A percentile compares a stretch with the other conserved stretches of the same genome.
Conservation (phyloP, 2,888 invertebrate genomes). For the Oegoconia quadripuncta region DNA sequence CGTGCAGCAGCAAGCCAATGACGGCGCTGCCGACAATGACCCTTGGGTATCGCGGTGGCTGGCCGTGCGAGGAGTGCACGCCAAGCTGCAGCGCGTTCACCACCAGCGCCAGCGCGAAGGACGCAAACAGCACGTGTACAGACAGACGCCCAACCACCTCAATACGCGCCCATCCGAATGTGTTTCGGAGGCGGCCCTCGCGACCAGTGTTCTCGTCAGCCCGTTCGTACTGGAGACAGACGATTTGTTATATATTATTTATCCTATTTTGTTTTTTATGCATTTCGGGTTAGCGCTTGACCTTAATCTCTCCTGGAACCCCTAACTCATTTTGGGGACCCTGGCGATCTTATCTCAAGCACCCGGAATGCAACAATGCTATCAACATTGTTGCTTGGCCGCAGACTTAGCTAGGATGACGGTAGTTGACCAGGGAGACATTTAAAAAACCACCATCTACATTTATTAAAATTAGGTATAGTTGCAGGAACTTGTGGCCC, state of each 20-base stretch:
- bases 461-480: too few relatives aligned
- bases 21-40: slow-evolving; percentile 87
- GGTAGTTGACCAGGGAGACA: too few relatives aligned
- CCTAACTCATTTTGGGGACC: too few relatives aligned
- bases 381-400: too few relatives aligned
- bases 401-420: too few relatives aligned
- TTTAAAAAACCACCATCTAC: too few relatives aligned
- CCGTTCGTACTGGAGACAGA: slow-evolving; percentile 56
- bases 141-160: slow-evolving; percentile 91
- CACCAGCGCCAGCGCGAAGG: slow-evolving; percentile 88
- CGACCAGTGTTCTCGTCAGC: slow-evolving; percentile 72
- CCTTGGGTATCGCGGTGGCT: slow-evolving; percentile 79
- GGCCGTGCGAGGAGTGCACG: slow-evolving; percentile 80
- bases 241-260: neutral
- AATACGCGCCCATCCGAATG: slow-evolving; percentile 95
- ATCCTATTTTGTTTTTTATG: neutral
- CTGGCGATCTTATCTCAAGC: too few relatives aligned
- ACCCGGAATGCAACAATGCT: too few relatives aligned
- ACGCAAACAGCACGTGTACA: slow-evolving; percentile 89
- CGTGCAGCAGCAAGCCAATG: slow-evolving; percentile 87
- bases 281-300: neutral
- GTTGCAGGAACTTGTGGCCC: too few relatives aligned
- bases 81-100: slow-evolving; percentile 91
- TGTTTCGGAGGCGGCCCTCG: slow-evolving; percentile 89
- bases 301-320: neutral